phyloP scores from a whole-genome alignment of 2,888 invertebrate genomes.

The Amiota communis region DNA sequence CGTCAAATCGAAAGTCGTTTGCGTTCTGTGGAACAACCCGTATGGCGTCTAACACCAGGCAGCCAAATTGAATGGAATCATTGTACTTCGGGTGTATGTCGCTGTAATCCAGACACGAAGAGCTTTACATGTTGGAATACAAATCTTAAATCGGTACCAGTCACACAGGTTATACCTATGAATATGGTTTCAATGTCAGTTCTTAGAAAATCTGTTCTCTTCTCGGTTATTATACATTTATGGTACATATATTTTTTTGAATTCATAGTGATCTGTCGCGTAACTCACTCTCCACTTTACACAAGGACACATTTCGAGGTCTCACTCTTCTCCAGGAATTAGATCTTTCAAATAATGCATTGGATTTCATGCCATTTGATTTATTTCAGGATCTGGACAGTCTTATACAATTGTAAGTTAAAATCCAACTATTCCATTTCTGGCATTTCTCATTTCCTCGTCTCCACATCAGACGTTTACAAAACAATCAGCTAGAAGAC shows the following conservation, averaged over 20 bases:
- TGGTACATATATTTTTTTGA: too few relatives aligned
- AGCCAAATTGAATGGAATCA: constrained; percentile 76
- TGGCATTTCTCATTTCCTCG: constrained; percentile 31
- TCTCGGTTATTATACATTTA: too few relatives aligned
- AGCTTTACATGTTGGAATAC: constrained; percentile 79
- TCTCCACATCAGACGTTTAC: constrained; percentile 74
- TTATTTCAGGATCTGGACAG: constrained; percentile 77
- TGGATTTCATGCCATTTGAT: constrained; percentile 78
- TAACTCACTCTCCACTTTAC: constrained; percentile 79
- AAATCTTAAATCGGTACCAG: constrained; percentile 76
- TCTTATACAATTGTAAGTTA: constrained; percentile 77
- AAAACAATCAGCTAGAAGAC: constrained; percentile 77
- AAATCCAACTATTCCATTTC: not conserved
- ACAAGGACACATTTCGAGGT: constrained; percentile 78
- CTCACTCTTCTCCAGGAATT: constrained; percentile 77
- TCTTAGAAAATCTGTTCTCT: too few relatives aligned
- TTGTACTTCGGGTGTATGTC: constrained; percentile 79
- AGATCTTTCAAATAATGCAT: constrained; percentile 80
- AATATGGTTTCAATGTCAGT: constrained; percentile 78
- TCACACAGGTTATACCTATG: constrained; percentile 77
- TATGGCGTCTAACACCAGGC: constrained; percentile 76
- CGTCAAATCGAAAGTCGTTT: constrained; percentile 77
- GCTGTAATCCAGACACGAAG: constrained; percentile 78
- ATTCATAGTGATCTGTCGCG: constrained; percentile 78
- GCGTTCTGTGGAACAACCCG: constrained; percentile 79